Percentiles rank a stretch among this genome's conserved stretches.
These are phyloP conservation scores for Zaprionus gabonicus DNA, from an alignment of 1,140 invertebrate genomes.

Conservation along the genomic window DNA sequence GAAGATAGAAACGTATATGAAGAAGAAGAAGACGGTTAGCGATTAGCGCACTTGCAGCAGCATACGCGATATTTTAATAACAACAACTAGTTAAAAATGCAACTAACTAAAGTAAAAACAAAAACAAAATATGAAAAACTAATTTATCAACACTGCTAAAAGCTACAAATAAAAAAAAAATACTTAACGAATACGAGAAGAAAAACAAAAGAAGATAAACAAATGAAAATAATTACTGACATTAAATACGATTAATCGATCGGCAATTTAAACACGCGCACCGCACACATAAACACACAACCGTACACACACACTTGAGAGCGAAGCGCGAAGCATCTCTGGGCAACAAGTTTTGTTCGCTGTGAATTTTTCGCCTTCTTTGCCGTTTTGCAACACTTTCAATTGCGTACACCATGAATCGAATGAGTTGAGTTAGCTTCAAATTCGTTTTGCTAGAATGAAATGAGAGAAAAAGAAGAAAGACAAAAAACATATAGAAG, in stretches of 20 bases:
- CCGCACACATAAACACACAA: not conserved
- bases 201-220: not conserved
- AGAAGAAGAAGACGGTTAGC: conserved; percentile 28
- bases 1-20: not conserved
- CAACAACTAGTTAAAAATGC: conserved; percentile 43
- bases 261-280: conserved; percentile 33
- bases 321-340: conserved; percentile 22
- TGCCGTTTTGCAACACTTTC: conserved; percentile 30
- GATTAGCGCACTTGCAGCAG: conserved; percentile 32
- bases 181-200: conserved; percentile 24
- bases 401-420: conserved; percentile 43
- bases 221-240: conserved; percentile 26
- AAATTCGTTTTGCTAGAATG: conserved; percentile 22
- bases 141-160: conserved; percentile 63
- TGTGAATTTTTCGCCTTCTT: not conserved
- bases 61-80: conserved; percentile 60
- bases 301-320: not conserved
- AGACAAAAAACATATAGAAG: not conserved
- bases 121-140: conserved; percentile 22
- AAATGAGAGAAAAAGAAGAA: conserved; percentile 13
- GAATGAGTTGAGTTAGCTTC: conserved; percentile 19
- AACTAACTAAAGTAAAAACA: conserved; percentile 50
- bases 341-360: conserved; percentile 13
- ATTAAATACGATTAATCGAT: conserved; percentile 32
- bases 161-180: conserved; percentile 52